Conservation (phyloP, 2,797 vertebrate genomes). For the Malacoctenus gilli region DNA sequence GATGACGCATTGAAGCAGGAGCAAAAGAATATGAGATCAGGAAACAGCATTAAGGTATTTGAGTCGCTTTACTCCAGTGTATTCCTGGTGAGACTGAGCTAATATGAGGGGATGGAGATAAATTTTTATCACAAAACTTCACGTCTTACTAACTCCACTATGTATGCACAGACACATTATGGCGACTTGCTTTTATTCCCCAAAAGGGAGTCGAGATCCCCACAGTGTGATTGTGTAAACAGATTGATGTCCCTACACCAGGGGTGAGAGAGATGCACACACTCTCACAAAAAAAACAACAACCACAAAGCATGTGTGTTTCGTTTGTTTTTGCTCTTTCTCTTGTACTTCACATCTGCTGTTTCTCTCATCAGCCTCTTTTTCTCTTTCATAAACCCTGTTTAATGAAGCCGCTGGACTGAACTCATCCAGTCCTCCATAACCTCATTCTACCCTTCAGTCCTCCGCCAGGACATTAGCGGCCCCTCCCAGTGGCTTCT, state of each 20-base stretch:
- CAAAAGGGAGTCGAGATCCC: neutral
- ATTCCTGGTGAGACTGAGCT: slow-evolving; percentile 49
- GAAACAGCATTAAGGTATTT: slow-evolving; percentile 3
- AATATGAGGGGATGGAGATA: slow-evolving; percentile 64
- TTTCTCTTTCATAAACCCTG: slow-evolving; percentile 3
- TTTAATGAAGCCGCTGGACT: slow-evolving; percentile 40
- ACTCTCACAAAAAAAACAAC: neutral
- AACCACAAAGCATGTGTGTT: neutral
- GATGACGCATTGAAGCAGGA: too few relatives aligned
- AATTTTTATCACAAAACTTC: slow-evolving; percentile 50
- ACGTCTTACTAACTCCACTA: slow-evolving; percentile 43
- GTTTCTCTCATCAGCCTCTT: slow-evolving; percentile 19
- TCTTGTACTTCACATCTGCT: slow-evolving; percentile 13
- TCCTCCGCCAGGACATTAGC: slow-evolving; percentile 23
- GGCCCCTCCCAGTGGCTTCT: slow-evolving; percentile 32
- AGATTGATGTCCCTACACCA: neutral
- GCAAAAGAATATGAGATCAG: too few relatives aligned
- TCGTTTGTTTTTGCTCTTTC: slow-evolving; percentile 5
- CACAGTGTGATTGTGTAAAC: slow-evolving; percentile 2
- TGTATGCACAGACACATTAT: neutral
- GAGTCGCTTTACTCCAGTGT: slow-evolving; percentile 16
- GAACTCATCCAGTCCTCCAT: slow-evolving; percentile 31
- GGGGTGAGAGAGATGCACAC: neutral
- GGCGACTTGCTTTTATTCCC: neutral
- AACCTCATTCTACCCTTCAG: slow-evolving; percentile 34